These are phyloP conservation scores for Taxidea taxus DNA, from an alignment of 2,113 vertebrate genomes.

Conservation along the genomic window DNA sequence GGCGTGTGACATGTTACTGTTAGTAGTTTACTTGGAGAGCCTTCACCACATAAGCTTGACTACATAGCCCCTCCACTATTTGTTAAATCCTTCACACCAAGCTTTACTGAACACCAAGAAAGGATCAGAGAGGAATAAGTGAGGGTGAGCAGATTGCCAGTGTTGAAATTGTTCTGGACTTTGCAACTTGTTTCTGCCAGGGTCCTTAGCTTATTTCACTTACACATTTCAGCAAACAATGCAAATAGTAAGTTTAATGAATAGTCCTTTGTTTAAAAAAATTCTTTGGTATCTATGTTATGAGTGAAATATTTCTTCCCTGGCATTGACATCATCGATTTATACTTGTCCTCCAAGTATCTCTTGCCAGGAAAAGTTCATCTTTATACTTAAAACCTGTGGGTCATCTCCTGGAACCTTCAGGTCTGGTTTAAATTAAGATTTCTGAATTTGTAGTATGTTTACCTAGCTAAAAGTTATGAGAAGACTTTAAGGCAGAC, in stretches of 20 bases:
- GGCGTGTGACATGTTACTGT: background rate
- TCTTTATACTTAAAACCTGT: background rate
- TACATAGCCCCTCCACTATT: background rate
- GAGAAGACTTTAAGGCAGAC: conserved; percentile 30
- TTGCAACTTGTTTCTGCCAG: background rate
- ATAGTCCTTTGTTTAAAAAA: conserved; percentile 11
- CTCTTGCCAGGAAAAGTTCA: conserved; percentile 8
- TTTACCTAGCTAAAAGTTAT: background rate
- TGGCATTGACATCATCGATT: background rate
- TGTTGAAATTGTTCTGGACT: background rate
- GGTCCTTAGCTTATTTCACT: background rate
- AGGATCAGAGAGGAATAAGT: background rate
- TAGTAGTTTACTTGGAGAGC: background rate
- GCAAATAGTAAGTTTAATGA: background rate
- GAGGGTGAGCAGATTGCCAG: background rate
- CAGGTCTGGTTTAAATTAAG: conserved; percentile 12
- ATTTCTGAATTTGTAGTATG: background rate
- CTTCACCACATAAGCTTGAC: background rate
- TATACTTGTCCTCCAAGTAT: background rate
- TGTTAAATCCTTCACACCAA: background rate
- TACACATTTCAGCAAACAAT: background rate
- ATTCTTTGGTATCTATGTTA: background rate
- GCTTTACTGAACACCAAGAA: background rate
- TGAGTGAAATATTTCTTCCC: background rate
- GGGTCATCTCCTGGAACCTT: background rate